Percentiles rank a stretch among this genome's conserved stretches.
phyloP scores from a whole-genome alignment of 2,888 invertebrate species.

The Troides aeacus region DNA sequence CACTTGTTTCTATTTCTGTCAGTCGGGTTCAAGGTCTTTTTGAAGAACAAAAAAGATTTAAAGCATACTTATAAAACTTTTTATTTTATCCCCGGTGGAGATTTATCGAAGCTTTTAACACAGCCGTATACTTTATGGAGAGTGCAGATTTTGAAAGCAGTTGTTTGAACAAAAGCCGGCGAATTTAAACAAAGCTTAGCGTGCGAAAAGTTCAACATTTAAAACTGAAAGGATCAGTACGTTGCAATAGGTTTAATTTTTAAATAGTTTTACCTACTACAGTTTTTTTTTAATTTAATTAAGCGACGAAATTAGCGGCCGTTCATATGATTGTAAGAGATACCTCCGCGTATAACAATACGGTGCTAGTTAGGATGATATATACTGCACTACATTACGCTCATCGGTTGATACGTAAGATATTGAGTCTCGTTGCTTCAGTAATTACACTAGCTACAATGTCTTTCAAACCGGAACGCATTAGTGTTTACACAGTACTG shows the following conservation, averaged over 20 bases:
- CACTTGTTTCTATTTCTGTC: not conserved
- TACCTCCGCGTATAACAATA: no score
- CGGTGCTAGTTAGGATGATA: no score
- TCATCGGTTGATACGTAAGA: no score
- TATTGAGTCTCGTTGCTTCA: no score
- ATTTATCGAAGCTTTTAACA: slow-evolving; percentile 23
- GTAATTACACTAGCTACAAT: no score
- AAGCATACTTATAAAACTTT: not conserved
- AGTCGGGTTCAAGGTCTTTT: not conserved
- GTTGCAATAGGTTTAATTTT: not conserved
- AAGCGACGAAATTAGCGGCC: not conserved
- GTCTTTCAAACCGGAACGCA: no score
- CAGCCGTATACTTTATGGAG: slow-evolving; percentile 20
- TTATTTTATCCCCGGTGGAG: slow-evolving; percentile 13
- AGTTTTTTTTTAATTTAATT: not conserved
- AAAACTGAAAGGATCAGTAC: not conserved
- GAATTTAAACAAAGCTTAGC: slow-evolving; percentile 13
- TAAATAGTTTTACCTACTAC: no score
- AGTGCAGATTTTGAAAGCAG: slow-evolving; percentile 26
- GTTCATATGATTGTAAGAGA: not conserved
- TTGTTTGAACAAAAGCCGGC: slow-evolving; percentile 19
- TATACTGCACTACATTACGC: no score
- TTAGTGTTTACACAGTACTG: no score
- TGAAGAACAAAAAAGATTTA: slow-evolving; percentile 1
- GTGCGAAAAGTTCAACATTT: not conserved